Percentiles rank a stretch among this genome's conserved stretches.
Conservation (phyloP, 2,797 vertebrate species). For the Mico argentatus region DNA sequence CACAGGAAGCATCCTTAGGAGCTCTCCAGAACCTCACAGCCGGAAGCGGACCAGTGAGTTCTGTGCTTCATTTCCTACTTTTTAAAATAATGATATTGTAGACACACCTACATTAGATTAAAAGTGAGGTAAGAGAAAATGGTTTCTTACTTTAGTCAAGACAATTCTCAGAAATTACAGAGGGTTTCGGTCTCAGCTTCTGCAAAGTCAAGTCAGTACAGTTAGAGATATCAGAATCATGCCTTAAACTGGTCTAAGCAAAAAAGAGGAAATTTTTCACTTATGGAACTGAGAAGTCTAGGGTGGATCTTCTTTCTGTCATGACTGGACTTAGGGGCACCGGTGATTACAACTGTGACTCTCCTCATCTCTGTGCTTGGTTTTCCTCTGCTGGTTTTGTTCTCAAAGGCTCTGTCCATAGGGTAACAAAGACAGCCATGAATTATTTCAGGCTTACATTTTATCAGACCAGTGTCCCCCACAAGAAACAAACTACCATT, state of each 20-base stretch:
- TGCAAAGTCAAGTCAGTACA: background rate
- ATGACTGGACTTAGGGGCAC: background rate
- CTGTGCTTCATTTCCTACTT: background rate
- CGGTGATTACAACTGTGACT: background rate
- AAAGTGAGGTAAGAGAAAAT: background rate
- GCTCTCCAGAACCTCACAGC: constrained; percentile 97
- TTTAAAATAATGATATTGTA: background rate
- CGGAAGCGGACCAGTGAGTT: constrained; percentile 89
- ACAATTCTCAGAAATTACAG: background rate
- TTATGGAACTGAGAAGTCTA: background rate
- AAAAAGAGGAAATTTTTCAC: background rate
- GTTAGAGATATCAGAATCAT: background rate
- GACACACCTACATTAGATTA: background rate
- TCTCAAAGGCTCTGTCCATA: background rate
- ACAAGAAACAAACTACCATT: background rate
- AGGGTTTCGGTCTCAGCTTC: background rate
- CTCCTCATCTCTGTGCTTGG: background rate
- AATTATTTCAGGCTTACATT: background rate
- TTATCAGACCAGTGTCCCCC: background rate
- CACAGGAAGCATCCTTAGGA: constrained; percentile 92
- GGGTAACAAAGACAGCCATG: background rate
- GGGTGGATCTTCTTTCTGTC: background rate
- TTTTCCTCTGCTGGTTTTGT: background rate
- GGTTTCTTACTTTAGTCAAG: background rate
- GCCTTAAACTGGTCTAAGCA: background rate